phyloP scores from a whole-genome alignment of 2,797 vertebrate genomes.

The Sparidentex hasta region DNA sequence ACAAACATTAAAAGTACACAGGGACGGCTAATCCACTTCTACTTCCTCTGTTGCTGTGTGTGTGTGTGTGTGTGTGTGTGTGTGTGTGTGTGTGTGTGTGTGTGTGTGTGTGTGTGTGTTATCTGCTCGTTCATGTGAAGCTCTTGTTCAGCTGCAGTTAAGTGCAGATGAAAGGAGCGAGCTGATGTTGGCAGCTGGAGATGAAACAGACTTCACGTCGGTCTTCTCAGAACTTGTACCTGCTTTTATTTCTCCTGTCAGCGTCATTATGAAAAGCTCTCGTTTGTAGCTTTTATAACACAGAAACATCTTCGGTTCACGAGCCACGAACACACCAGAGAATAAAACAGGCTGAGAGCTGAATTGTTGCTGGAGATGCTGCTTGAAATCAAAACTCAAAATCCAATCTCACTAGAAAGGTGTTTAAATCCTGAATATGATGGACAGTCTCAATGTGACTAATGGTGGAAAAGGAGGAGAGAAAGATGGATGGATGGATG shows the following conservation, averaged over 20 bases:
- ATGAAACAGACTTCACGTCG: neutral
- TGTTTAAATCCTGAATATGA: too few relatives aligned
- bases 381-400: too few relatives aligned
- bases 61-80: neutral
- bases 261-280: neutral
- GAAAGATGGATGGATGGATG: neutral
- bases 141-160: neutral
- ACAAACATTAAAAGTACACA: slow-evolving; percentile 30
- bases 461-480: neutral
- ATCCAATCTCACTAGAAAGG: too few relatives aligned
- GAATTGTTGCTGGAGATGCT: neutral
- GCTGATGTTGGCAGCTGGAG: too few relatives aligned
- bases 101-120: too few relatives aligned
- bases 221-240: neutral
- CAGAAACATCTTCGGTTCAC: neutral
- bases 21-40: slow-evolving; percentile 45
- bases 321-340: too few relatives aligned
- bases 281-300: neutral
- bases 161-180: neutral
- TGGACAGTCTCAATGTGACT: too few relatives aligned
- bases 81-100: too few relatives aligned
- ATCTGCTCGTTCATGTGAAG: too few relatives aligned
- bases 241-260: neutral
- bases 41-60: neutral
- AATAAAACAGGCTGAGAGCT: neutral